Evolutionary conservation across 2,113 vertebrate genomes (phyloP).

Genomic region (Aspiorhynchus laticeps): DNA sequence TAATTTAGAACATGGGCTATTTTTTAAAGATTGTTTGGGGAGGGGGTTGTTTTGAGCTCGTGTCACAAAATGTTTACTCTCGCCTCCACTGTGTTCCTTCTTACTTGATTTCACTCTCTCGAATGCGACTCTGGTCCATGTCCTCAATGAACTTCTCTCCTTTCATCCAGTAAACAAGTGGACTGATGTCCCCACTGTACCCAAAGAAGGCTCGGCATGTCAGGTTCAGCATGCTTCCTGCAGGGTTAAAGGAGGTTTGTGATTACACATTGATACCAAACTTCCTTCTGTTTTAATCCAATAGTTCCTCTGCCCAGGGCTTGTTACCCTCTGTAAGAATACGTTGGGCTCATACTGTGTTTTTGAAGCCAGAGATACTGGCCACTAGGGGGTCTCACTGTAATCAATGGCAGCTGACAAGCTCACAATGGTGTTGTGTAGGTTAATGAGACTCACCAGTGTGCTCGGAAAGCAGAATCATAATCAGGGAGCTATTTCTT

Average conservation of each 20-base stretch:
- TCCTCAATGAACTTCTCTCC: constrained; percentile 99
- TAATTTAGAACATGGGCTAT: too few relatives aligned
- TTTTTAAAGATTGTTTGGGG: background rate
- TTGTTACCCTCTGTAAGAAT: background rate
- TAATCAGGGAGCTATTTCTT: background rate
- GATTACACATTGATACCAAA: constrained; percentile 34
- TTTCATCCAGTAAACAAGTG: constrained; percentile 99
- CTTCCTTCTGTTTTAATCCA: background rate
- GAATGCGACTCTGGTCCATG: constrained; percentile 93
- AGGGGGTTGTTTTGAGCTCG: too few relatives aligned
- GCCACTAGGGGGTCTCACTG: background rate
- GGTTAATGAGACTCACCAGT: constrained; percentile 1
- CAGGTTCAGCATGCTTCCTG: constrained; percentile 91
- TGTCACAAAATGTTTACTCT: background rate
- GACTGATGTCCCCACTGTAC: constrained; percentile 94
- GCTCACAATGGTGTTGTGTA: constrained; percentile 3
- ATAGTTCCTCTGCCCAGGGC: background rate
- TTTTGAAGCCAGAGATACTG: background rate
- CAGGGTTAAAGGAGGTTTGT: constrained; percentile 49
- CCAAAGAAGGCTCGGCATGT: constrained; percentile 98
- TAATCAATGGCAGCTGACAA: constrained; percentile 36
- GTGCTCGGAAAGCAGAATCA: background rate
- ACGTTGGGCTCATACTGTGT: background rate
- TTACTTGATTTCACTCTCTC: constrained; percentile 98
- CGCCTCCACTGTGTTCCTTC: constrained; percentile 29